These are phyloP conservation scores for Spilarctia lutea DNA, from an alignment of 2,888 invertebrate species.

Conservation along the genomic window DNA sequence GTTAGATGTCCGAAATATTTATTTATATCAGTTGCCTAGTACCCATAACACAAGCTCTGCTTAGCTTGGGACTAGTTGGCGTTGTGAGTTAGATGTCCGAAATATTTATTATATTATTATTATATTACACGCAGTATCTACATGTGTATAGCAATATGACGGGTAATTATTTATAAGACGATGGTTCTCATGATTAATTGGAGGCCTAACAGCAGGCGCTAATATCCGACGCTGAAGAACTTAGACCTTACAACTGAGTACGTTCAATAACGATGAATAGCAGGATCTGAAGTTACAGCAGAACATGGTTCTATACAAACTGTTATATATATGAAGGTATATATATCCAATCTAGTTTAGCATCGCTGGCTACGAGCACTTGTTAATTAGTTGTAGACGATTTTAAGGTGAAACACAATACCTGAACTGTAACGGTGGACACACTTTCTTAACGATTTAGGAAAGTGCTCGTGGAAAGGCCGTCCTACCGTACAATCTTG, in stretches of 20 bases:
- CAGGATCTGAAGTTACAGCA: not conserved
- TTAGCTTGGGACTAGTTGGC: too few species aligned
- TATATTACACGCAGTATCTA: not conserved
- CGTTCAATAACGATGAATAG: not conserved
- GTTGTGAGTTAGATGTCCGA: too few species aligned
- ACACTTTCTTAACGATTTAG: conserved; percentile 37
- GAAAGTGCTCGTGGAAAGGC: conserved; percentile 23
- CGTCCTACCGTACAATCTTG: conserved; percentile 3
- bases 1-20: too few species aligned
- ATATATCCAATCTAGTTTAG: not conserved
- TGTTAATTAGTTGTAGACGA: conserved; percentile 21
- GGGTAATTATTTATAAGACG: not conserved
- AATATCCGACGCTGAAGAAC: not conserved
- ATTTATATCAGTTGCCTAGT: too few species aligned
- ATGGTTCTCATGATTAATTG: not conserved
- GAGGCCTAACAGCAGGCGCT: not conserved
- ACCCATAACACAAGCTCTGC: too few species aligned
- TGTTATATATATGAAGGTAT: too few species aligned
- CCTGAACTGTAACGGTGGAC: conserved; percentile 19
- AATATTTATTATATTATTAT: too few species aligned
- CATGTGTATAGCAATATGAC: not conserved
- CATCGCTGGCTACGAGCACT: not conserved
- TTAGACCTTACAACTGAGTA: not conserved
- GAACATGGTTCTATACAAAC: not conserved
- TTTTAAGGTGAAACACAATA: conserved; percentile 28